Conservation (phyloP, 37 sponge, comb jelly and placozoan genomes). For the Mnemiopsis leidyi region DNA sequence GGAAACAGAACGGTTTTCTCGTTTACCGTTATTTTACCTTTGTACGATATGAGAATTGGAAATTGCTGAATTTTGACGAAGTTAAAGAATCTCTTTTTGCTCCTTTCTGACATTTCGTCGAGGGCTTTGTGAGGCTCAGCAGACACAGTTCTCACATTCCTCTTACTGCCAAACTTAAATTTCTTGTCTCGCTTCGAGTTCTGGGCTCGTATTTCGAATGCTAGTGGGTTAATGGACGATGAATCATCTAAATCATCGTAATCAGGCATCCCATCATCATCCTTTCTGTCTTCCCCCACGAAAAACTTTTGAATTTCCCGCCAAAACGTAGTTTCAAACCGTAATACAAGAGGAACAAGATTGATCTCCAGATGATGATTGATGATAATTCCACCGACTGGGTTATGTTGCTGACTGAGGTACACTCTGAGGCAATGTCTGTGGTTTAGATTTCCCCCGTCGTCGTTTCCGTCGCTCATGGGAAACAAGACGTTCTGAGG, state of each 20-base stretch:
- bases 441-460: neutral
- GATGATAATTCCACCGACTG: constrained; percentile 56
- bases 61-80: constrained; percentile 41
- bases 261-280: neutral
- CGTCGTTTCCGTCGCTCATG: constrained; percentile 3
- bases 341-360: constrained; percentile 26
- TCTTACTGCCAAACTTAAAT: neutral
- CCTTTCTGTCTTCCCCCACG: constrained; percentile 30
- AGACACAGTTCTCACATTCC: neutral
- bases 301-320: constrained; percentile 60
- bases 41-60: constrained; percentile 33
- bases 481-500: constrained; percentile 54
- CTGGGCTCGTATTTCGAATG: constrained; percentile 16
- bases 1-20: constrained; percentile 40
- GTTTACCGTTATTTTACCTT: constrained; percentile 1
- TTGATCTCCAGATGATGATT: constrained; percentile 50
- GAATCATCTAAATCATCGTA: constrained; percentile 14
- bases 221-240: constrained; percentile 12
- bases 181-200: constrained; percentile 41
- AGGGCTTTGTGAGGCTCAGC: constrained; percentile 17
- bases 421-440: constrained; percentile 16
- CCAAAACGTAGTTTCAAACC: constrained; percentile 35
- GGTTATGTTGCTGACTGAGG: constrained; percentile 58
- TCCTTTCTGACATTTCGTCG: constrained; percentile 41
- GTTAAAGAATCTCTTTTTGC: constrained; percentile 46